A percentile compares a stretch with the other conserved stretches of the same genome.
Evolutionary conservation across 2,113 vertebrate genomes (phyloP).

Genomic region (Notothenia rossii): DNA sequence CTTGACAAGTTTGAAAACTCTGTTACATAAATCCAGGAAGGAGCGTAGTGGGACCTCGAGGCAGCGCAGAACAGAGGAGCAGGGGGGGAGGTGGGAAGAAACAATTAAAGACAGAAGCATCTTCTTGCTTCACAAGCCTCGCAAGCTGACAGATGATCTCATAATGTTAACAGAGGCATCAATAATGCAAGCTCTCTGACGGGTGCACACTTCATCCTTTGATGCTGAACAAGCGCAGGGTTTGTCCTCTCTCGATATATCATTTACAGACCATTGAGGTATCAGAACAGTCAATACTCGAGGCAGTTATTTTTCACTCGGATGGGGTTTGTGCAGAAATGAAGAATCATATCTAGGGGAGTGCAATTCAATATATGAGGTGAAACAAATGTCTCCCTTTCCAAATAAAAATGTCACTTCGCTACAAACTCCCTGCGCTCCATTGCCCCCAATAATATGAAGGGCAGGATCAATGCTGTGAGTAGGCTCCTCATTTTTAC

Average conservation of each 20-base stretch:
- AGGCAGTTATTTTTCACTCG: slow-evolving; percentile 33
- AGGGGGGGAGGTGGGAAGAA: slow-evolving; percentile 13
- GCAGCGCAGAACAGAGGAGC: slow-evolving; percentile 4
- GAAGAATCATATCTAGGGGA: background rate
- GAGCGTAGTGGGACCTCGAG: slow-evolving; percentile 21
- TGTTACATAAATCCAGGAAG: slow-evolving; percentile 45
- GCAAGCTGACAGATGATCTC: slow-evolving; percentile 65
- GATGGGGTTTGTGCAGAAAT: background rate
- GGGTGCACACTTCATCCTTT: slow-evolving; percentile 56
- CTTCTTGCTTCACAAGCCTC: slow-evolving; percentile 40
- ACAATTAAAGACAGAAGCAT: slow-evolving; percentile 29
- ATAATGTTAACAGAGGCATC: slow-evolving; percentile 75
- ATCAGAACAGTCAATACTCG: slow-evolving; percentile 55
- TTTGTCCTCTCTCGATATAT: slow-evolving; percentile 48
- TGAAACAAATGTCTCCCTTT: slow-evolving; percentile 1
- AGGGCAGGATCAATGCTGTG: slow-evolving; percentile 27
- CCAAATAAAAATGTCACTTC: slow-evolving; percentile 17
- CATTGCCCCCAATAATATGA: slow-evolving; percentile 8
- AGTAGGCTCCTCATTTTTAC: background rate
- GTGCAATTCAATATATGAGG: background rate
- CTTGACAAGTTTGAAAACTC: slow-evolving; percentile 67
- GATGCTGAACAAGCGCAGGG: slow-evolving; percentile 37
- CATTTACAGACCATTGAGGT: slow-evolving; percentile 46
- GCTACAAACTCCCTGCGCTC: background rate
- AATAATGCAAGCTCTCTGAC: slow-evolving; percentile 75